Conservation (phyloP, 2,888 invertebrate genomes). For the Nomada fucata region DNA sequence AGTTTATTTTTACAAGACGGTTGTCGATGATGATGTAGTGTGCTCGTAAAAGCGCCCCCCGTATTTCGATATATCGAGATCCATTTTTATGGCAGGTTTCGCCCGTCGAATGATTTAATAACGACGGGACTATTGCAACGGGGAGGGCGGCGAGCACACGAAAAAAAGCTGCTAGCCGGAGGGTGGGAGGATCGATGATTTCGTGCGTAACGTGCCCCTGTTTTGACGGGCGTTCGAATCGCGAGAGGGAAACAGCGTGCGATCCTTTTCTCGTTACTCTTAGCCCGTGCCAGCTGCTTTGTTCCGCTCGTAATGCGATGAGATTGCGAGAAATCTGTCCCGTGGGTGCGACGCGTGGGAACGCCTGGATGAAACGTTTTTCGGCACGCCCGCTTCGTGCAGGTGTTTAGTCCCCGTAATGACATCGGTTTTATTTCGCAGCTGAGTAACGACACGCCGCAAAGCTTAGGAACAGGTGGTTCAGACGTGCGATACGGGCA, state of each 20-base stretch:
- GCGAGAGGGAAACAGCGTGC: background rate
- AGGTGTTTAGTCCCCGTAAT: background rate
- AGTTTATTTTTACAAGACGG: constrained; percentile 63
- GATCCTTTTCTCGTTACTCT: background rate
- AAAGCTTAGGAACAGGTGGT: background rate
- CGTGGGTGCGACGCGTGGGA: background rate
- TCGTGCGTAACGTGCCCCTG: background rate
- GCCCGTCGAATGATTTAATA: constrained; percentile 50
- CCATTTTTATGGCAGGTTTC: constrained; percentile 51
- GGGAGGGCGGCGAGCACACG: background rate
- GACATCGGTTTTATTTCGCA: background rate
- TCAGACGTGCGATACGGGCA: too few relatives aligned
- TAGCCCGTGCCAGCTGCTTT: background rate
- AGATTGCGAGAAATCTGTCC: background rate
- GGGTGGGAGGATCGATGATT: constrained; percentile 23
- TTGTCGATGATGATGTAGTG: constrained; percentile 51
- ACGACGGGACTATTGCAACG: constrained; percentile 32
- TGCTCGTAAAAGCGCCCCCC: constrained; percentile 24
- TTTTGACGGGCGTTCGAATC: constrained; percentile 8
- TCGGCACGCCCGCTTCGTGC: background rate
- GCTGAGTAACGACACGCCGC: background rate
- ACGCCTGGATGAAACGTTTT: background rate
- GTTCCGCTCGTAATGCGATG: background rate
- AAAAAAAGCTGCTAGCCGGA: background rate
- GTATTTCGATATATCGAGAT: constrained; percentile 30